A percentile compares a stretch with the other conserved stretches of the same genome.
Conservation (phyloP, 2,113 vertebrate genomes). For the Sylvilagus bachmani region DNA sequence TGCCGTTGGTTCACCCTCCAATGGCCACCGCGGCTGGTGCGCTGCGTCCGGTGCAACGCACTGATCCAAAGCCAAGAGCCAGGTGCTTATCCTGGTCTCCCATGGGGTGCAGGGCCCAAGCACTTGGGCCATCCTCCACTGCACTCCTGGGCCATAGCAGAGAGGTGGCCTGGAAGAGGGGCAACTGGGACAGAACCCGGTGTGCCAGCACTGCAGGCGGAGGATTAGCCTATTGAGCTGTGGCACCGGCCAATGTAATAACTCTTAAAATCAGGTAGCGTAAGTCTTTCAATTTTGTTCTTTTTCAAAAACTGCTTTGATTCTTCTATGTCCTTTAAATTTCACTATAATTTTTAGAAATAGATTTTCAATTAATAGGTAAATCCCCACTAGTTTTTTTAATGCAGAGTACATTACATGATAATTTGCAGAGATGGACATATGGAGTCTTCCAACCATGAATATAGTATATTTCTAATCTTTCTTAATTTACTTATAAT, state of each 20-base stretch:
- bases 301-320: conserved; percentile 13
- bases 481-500: neutral
- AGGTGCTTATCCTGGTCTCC: too few relatives aligned
- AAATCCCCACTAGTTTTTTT: neutral
- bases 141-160: too few relatives aligned
- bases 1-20: too few relatives aligned
- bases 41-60: too few relatives aligned
- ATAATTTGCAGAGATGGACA: neutral
- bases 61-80: too few relatives aligned
- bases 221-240: too few relatives aligned
- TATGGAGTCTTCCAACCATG: neutral
- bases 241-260: neutral
- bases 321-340: neutral
- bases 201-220: too few relatives aligned
- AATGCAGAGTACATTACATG: neutral
- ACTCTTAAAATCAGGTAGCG: neutral
- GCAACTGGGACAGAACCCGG: too few relatives aligned
- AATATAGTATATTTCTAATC: neutral
- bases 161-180: too few relatives aligned
- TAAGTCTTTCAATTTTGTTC: neutral
- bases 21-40: too few relatives aligned
- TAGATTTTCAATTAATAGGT: neutral
- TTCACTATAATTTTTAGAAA: neutral
- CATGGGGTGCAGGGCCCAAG: too few relatives aligned
- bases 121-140: too few relatives aligned